Evolutionary conservation across 2,797 vertebrate genomes (phyloP).

Genomic region (Gallinago stenura): DNA sequence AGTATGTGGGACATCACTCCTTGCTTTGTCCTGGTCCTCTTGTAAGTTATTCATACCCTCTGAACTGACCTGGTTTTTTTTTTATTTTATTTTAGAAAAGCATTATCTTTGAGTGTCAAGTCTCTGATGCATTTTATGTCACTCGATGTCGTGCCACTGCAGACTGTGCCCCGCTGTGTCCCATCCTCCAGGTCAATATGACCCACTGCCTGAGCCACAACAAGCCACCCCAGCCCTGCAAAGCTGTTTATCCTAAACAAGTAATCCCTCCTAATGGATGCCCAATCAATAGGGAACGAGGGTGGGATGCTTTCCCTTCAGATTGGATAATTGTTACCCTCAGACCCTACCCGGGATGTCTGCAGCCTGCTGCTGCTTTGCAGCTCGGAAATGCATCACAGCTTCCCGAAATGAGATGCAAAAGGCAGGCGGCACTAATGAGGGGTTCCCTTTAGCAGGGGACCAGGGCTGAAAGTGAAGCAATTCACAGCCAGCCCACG

Average conservation of each 20-base stretch:
- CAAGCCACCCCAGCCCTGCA: not conserved
- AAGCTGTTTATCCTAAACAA: not conserved
- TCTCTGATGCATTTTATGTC: not conserved
- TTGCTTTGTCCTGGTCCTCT: not conserved
- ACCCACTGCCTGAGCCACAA: not conserved
- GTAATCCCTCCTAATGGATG: not conserved
- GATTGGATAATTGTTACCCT: not conserved
- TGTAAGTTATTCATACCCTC: not conserved
- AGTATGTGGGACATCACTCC: accelerated
- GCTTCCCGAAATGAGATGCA: accelerated
- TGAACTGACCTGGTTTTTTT: not conserved
- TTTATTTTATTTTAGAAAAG: not conserved
- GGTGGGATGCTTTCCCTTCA: not conserved
- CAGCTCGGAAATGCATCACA: not conserved
- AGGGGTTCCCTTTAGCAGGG: not conserved
- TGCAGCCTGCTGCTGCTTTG: not conserved
- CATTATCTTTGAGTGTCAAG: not conserved
- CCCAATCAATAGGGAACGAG: not conserved
- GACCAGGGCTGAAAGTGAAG: not conserved
- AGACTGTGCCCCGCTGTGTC: not conserved
- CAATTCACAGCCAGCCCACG: not conserved
- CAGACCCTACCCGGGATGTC: accelerated
- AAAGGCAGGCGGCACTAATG: not conserved
- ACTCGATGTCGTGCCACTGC: not conserved
- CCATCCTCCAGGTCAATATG: not conserved